A percentile compares a stretch with the other conserved stretches of the same genome.
Conservation (phyloP, 2,797 vertebrate species). For the Hemibagrus guttatus region DNA sequence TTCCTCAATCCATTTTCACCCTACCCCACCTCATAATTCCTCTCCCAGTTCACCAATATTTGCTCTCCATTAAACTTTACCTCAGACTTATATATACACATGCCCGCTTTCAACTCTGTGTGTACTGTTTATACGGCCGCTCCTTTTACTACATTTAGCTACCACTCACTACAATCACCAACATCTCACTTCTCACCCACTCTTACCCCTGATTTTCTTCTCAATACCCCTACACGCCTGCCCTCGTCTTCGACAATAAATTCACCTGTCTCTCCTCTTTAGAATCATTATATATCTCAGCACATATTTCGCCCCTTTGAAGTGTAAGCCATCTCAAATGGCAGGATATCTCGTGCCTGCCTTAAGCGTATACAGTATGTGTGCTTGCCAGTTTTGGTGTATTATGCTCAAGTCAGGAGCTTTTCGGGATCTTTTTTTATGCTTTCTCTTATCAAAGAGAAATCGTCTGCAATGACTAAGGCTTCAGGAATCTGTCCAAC, state of each 20-base stretch:
- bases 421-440: slow-evolving; percentile 10
- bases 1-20: not conserved
- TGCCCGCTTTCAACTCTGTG: not conserved
- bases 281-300: slow-evolving; percentile 32
- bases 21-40: slow-evolving; percentile 1
- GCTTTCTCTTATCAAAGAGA: not conserved
- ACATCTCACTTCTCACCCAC: slow-evolving; percentile 5
- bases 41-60: slow-evolving; percentile 5
- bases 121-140: slow-evolving; percentile 10
- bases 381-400: slow-evolving; percentile 25
- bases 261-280: slow-evolving; percentile 21
- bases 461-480: slow-evolving; percentile 9
- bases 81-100: slow-evolving; percentile 15
- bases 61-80: slow-evolving; percentile 4
- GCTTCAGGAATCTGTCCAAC: not conserved
- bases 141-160: slow-evolving; percentile 9
- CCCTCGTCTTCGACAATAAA: slow-evolving; percentile 12
- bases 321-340: slow-evolving; percentile 45
- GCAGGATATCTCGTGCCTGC: slow-evolving; percentile 30
- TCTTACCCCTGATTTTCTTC: slow-evolving; percentile 11
- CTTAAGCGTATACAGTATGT: slow-evolving; percentile 36
- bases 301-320: slow-evolving; percentile 47
- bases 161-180: slow-evolving; percentile 11
- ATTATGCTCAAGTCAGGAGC: slow-evolving; percentile 14
- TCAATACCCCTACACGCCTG: not conserved